Percentiles rank a stretch among this genome's conserved stretches.
phyloP scores from a whole-genome alignment of 2,797 vertebrate species.

The Brotula barbata region DNA sequence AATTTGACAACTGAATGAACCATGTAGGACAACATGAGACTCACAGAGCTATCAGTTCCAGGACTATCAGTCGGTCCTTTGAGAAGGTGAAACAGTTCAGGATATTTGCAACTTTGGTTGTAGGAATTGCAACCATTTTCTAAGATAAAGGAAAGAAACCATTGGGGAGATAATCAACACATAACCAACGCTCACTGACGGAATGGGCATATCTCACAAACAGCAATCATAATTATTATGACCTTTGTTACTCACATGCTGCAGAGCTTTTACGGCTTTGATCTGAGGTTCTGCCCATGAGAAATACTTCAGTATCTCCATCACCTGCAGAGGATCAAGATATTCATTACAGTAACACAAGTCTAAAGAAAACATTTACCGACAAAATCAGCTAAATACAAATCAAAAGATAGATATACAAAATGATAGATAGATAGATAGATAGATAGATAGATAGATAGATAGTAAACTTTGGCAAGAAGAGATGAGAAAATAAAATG shows the following conservation, averaged over 20 bases:
- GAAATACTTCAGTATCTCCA: constrained; percentile 96
- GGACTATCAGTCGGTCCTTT: constrained; percentile 92
- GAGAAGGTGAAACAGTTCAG: constrained; percentile 98
- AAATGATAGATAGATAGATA: too few species aligned
- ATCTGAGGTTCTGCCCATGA: constrained; percentile 98
- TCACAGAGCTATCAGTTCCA: constrained; percentile 96
- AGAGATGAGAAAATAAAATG: background rate
- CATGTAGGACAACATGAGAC: constrained; percentile 60
- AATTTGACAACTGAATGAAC: background rate
- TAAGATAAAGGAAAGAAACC: constrained; percentile 56
- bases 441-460: too few species aligned
- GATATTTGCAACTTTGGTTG: constrained; percentile 94
- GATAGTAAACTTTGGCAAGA: too few species aligned
- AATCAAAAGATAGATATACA: too few species aligned
- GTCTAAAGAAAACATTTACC: background rate
- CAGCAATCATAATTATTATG: background rate
- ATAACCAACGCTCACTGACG: background rate
- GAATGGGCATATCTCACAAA: background rate
- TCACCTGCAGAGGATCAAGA: constrained; percentile 81
- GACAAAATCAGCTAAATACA: too few species aligned
- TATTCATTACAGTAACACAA: background rate
- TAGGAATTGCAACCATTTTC: constrained; percentile 99
- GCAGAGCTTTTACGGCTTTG: constrained; percentile 96
- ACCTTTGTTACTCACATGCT: constrained; percentile 85
- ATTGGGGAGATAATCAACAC: background rate